Conservation (phyloP, 2,113 vertebrate species). For the Arvicanthis niloticus region DNA sequence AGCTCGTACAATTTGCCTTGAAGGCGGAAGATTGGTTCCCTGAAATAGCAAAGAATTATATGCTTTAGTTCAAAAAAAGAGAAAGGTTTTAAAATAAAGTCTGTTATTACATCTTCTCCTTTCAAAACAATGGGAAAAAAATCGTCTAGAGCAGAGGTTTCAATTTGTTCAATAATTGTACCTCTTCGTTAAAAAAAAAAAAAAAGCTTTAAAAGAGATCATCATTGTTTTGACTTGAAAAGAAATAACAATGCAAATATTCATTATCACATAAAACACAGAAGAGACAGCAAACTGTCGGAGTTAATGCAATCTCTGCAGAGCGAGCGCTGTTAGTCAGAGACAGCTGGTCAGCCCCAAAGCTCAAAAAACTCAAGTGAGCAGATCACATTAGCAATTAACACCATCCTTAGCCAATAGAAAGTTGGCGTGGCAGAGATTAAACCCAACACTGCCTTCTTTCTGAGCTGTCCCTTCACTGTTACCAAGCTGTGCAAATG, state of each 20-base stretch:
- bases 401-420: conserved; percentile 55
- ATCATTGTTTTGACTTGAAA: conserved; percentile 81
- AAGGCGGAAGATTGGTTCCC: conserved; percentile 93
- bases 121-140: conserved; percentile 84
- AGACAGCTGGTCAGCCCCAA: conserved; percentile 71
- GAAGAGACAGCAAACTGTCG: conserved; percentile 76
- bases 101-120: conserved; percentile 86
- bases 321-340: conserved; percentile 79
- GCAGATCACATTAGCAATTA: conserved; percentile 43
- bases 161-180: conserved; percentile 81
- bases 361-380: conserved; percentile 69
- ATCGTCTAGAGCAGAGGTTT: conserved; percentile 81
- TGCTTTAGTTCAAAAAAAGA: conserved; percentile 89
- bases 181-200: conserved; percentile 77
- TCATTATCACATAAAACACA: conserved; percentile 72
- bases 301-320: conserved; percentile 79
- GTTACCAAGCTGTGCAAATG: conserved; percentile 80
- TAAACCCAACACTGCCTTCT: conserved; percentile 69
- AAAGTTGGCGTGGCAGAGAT: conserved; percentile 74
- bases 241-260: conserved; percentile 81
- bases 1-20: conserved; percentile 97
- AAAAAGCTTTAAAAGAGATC: conserved; percentile 24
- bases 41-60: conserved; percentile 91
- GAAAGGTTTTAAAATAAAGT: conserved; percentile 81
- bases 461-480: conserved; percentile 79